Base-by-base conservation (phyloP, 1,140 invertebrate genomes). In the Gonatopus flavifemur region DNA sequence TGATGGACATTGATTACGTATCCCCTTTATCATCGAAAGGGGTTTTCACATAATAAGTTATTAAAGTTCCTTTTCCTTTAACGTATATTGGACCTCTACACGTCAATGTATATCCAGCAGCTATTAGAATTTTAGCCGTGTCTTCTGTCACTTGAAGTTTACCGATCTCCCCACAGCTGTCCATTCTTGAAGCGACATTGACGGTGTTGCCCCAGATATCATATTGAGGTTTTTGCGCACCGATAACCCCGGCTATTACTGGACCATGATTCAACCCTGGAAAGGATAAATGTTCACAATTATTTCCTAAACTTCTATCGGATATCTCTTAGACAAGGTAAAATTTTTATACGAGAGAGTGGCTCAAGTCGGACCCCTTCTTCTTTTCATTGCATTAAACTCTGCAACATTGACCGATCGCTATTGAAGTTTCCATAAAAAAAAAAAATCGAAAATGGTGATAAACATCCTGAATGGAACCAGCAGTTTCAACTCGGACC, bases 131-230 rank as follows among this genome's bases (percentile, higher is more conserved):
- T 77, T 91, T 91, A 6, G 92, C 92, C 3, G 93, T 93, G 51
- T 93, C 90, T 66, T 94, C 90, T 0, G 94, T 96, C 3, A 90
- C 91, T 80, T 90, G 92, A 66, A 90, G 85, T 22, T 85, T 82
- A 19, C 92, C 91, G 83, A 94, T 91, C 55, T 90, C 81, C 0
- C 95, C 95, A 50, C 93, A 96, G 56, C 93, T 95, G 70, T 98
- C 95, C 95, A 98, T 98, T 21, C 96, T 79, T 7, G 93, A 96
- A 1, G 89, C 89, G 5, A 98, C 94, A 73, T 98, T 98, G 0
- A 98, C 96, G 0, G 95, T 95, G 74, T 98, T 98, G 3, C 96
- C 94, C 96, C 96, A 98, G 60, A 91, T 98, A 64, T 98, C 96
- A 76, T 98, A 98, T 65, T 98, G 94, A 0, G 96, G 96, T 69